Percentiles rank a stretch among this genome's conserved stretches.
Evolutionary conservation across 2,888 invertebrate species (phyloP).

Genomic region (Xanthia icteritia): DNA sequence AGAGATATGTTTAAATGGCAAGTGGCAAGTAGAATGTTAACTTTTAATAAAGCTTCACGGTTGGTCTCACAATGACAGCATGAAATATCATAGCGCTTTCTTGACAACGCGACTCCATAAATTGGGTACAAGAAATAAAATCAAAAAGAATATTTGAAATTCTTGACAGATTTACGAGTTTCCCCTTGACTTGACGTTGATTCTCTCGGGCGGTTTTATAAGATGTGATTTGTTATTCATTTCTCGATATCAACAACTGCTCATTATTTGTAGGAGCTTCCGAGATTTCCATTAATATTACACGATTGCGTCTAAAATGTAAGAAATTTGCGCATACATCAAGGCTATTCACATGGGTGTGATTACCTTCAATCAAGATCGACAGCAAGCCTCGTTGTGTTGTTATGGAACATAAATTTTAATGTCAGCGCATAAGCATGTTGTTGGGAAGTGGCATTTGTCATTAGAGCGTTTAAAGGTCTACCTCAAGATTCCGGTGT

Average conservation of each 20-base stretch:
- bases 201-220: slow-evolving; percentile 45
- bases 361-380: slow-evolving; percentile 33
- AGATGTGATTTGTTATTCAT: slow-evolving; percentile 55
- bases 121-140: slow-evolving; percentile 71
- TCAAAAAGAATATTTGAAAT: slow-evolving; percentile 69
- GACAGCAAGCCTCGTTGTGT: slow-evolving; percentile 12
- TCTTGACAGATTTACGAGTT: slow-evolving; percentile 70
- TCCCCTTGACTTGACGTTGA: slow-evolving; percentile 47
- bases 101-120: slow-evolving; percentile 73
- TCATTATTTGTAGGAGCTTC: slow-evolving; percentile 24
- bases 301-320: background rate
- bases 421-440: slow-evolving; percentile 37
- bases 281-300: slow-evolving; percentile 7
- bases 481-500: slow-evolving; percentile 29
- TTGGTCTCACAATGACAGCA: slow-evolving; percentile 75
- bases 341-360: slow-evolving; percentile 17
- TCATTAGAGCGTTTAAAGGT: slow-evolving; percentile 50
- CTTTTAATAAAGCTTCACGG: slow-evolving; percentile 81
- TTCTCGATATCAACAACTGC: slow-evolving; percentile 49
- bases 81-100: slow-evolving; percentile 82
- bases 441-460: slow-evolving; percentile 40
- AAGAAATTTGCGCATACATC: slow-evolving; percentile 6
- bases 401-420: slow-evolving; percentile 27
- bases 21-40: slow-evolving; percentile 65
- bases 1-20: slow-evolving; percentile 41